phyloP scores from a whole-genome alignment of 2,113 vertebrate species.

The Corythoichthys haematopterus region DNA sequence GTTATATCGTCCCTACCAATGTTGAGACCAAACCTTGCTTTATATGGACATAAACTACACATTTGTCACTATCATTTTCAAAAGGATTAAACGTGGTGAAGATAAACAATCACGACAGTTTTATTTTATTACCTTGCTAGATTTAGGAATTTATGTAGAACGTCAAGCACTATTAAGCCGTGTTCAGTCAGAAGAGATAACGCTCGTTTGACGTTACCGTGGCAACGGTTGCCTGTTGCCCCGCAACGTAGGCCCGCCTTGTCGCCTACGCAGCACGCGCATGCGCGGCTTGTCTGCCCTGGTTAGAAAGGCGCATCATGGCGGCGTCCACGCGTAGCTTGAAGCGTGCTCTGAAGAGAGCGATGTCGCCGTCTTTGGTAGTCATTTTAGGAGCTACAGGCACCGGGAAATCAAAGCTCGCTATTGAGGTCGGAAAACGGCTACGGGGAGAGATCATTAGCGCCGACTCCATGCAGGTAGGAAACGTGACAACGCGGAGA shows the following conservation, averaged over 20 bases:
- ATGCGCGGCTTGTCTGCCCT: slow-evolving; percentile 41
- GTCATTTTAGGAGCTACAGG: slow-evolving; percentile 90
- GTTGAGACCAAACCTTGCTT: no score
- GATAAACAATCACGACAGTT: neutral
- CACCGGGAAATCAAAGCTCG: slow-evolving; percentile 87
- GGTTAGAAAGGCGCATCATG: slow-evolving; percentile 53
- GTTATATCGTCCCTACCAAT: no score
- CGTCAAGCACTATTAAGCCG: neutral
- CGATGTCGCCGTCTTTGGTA: slow-evolving; percentile 70
- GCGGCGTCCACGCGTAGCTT: slow-evolving; percentile 65
- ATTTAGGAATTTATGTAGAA: neutral
- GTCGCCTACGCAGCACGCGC: slow-evolving; percentile 25
- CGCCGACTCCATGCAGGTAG: slow-evolving; percentile 95
- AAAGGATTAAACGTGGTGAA: neutral
- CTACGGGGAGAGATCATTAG: slow-evolving; percentile 86
- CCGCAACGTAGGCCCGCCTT: slow-evolving; percentile 46
- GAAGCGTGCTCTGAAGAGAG: slow-evolving; percentile 45
- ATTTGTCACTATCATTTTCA: neutral
- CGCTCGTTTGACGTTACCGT: slow-evolving; percentile 20
- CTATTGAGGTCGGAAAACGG: slow-evolving; percentile 80
- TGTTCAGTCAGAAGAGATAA: neutral
- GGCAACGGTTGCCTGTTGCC: slow-evolving; percentile 56
- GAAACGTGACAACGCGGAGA: slow-evolving; percentile 1
- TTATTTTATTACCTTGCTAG: neutral
- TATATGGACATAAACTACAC: no score